Conservation (phyloP, 2,797 vertebrate species). For the Selene dorsalis region DNA sequence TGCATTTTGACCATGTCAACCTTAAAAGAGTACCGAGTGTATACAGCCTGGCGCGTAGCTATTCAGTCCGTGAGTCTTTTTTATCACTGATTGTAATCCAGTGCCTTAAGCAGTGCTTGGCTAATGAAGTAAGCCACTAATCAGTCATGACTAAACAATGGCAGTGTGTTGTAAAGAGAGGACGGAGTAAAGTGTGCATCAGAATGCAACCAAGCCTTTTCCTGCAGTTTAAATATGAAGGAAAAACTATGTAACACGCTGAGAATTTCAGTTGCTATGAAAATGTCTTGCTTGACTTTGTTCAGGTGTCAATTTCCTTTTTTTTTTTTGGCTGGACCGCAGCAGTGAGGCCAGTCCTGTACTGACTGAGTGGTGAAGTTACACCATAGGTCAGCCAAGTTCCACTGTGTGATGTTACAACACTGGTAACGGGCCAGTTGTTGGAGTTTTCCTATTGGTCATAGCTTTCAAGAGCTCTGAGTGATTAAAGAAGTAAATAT, state of each 20-base stretch:
- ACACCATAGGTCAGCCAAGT: too few species aligned
- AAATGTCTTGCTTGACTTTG: background rate
- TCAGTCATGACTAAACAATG: constrained; percentile 58
- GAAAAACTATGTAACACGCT: background rate
- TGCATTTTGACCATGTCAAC: constrained; percentile 36
- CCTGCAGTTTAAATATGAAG: constrained; percentile 6
- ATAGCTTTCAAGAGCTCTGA: too few species aligned
- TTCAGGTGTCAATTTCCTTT: background rate
- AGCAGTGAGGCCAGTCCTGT: too few species aligned
- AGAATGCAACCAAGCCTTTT: constrained; percentile 18
- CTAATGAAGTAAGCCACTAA: constrained; percentile 47
- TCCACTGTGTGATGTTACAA: too few species aligned
- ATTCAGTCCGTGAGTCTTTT: constrained; percentile 29
- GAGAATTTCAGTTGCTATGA: background rate
- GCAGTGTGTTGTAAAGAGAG: constrained; percentile 64
- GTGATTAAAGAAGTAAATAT: too few species aligned
- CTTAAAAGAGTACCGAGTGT: constrained; percentile 38
- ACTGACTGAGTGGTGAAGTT: too few species aligned
- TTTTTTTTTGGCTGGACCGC: background rate
- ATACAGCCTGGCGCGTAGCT: constrained; percentile 20
- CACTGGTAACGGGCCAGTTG: too few species aligned
- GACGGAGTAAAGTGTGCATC: constrained; percentile 16
- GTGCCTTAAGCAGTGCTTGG: constrained; percentile 48
- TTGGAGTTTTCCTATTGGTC: too few species aligned
- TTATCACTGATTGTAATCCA: constrained; percentile 52